These are phyloP conservation scores for Diplolepis rosae DNA, from an alignment of 2,888 invertebrate species.

Conservation along the genomic window DNA sequence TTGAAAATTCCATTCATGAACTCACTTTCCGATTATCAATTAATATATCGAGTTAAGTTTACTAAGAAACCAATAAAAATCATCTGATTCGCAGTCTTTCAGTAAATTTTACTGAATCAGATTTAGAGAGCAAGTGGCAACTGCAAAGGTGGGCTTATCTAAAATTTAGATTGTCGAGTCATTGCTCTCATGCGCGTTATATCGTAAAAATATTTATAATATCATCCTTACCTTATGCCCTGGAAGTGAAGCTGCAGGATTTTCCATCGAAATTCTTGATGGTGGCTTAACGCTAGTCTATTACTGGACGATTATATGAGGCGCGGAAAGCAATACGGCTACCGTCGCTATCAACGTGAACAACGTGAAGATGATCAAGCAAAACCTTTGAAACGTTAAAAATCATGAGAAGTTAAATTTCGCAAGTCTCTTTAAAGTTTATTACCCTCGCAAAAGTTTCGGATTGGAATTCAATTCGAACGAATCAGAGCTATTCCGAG, in stretches of 20 bases:
- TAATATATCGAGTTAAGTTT: no score
- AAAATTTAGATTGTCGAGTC: constrained; percentile 1
- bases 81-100: no score
- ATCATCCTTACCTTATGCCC: constrained; percentile 52
- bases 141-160: background rate
- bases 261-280: constrained; percentile 45
- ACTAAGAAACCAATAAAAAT: no score
- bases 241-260: constrained; percentile 50
- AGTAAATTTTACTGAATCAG: no score
- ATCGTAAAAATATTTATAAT: constrained; percentile 21
- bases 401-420: background rate
- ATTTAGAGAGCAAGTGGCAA: background rate
- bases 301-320: constrained; percentile 96
- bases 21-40: no score
- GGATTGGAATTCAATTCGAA: no score
- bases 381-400: constrained; percentile 80
- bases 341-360: constrained; percentile 95
- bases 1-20: no score
- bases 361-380: constrained; percentile 95
- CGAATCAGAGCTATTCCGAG: no score
- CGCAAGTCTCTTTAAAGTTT: background rate
- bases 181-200: background rate
- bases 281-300: constrained; percentile 67
- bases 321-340: constrained; percentile 92
- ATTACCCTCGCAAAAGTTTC: no score